Base-by-base conservation (phyloP, 37 sponge, comb jelly and placozoan genomes). In the Hormiphora californensis region DNA sequence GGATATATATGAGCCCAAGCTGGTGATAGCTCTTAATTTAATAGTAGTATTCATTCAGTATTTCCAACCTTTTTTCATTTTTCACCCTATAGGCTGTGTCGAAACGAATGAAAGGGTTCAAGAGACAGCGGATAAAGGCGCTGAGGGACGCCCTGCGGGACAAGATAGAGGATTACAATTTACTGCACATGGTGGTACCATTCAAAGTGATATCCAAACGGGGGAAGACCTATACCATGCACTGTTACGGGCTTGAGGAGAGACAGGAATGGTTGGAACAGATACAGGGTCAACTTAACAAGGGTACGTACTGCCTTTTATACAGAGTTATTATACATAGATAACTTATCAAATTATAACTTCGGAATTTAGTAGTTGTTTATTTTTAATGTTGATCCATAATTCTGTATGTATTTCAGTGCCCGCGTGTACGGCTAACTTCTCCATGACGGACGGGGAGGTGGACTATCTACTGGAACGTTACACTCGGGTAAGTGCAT, bases 161-260 rank as follows among this genome's bases (percentile, higher is more conserved):
- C n/a, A 73, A 73, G 81, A 73, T 73, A 28, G 81, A 73, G 19
- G 81, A 73, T n/a, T 73, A 73, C 46, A 43, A 73, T 36, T 43
- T 73, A 1, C 21, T 73, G 38, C 81, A 73, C 44, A 73, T 73
- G 81, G 43, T 43, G 46, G 46, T 73, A 11, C 81, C 81, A 22
- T 73, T 73, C 27, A 73, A 73, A 33, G 43, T 73, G 19, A 73
- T 73, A 1, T 73, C 81, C 0, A 73, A 73, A 40, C 81, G 81
- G 7, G 81, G 81, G 0, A 73, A 73, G 81, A 73, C 44, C 46
- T 73, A 73, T 46, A 73, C 81, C 17, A 73, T 73, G 81, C 81
- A 73, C 81, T 43, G 40, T 0, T 46, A 73, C 44, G 81, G 81
- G 12, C 46, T 43, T 4, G 43, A 73, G 43, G 81, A 73, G 25